Percentiles rank a stretch among this genome's conserved stretches.
These are phyloP conservation scores for Heliothis peltigera DNA, from an alignment of 2,888 invertebrate genomes.

Conservation along the genomic window DNA sequence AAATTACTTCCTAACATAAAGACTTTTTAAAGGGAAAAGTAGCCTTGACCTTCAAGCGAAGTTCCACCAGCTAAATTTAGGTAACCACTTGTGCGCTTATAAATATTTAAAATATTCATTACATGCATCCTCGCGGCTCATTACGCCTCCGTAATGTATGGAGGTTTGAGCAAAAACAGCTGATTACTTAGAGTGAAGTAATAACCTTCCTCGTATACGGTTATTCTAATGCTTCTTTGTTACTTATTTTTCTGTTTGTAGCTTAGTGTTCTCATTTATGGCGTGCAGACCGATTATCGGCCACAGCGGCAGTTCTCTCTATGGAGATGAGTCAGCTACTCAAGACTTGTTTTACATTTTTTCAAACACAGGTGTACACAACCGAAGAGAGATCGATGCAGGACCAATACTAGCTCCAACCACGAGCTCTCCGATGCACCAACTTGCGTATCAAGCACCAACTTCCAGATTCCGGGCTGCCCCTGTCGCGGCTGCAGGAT, in stretches of 20 bases:
- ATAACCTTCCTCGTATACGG: slow-evolving; percentile 61
- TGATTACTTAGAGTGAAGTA: slow-evolving; percentile 73
- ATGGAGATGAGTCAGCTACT: too few species aligned
- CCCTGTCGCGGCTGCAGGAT: too few species aligned
- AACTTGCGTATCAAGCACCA: too few species aligned
- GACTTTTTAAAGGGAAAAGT: neutral
- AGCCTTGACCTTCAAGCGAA: slow-evolving; percentile 17
- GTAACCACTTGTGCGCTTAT: slow-evolving; percentile 57
- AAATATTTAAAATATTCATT: slow-evolving; percentile 69
- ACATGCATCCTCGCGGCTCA: slow-evolving; percentile 65
- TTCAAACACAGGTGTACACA: too few species aligned
- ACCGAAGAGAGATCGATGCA: too few species aligned
- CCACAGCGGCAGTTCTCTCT: too few species aligned
- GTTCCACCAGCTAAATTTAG: slow-evolving; percentile 23
- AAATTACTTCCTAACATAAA: neutral
- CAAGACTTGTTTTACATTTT: too few species aligned
- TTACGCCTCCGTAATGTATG: slow-evolving; percentile 71
- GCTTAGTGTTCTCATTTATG: too few species aligned
- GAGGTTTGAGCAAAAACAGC: slow-evolving; percentile 70
- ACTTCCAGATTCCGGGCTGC: too few species aligned
- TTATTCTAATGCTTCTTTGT: neutral
- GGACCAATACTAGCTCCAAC: too few species aligned
- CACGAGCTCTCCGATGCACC: too few species aligned
- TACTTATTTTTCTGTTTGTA: neutral
- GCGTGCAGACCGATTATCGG: too few species aligned